Percentiles rank a stretch among this genome's conserved stretches.
phyloP scores from a whole-genome alignment of 2,888 invertebrate genomes.

The Litoditis marina region DNA sequence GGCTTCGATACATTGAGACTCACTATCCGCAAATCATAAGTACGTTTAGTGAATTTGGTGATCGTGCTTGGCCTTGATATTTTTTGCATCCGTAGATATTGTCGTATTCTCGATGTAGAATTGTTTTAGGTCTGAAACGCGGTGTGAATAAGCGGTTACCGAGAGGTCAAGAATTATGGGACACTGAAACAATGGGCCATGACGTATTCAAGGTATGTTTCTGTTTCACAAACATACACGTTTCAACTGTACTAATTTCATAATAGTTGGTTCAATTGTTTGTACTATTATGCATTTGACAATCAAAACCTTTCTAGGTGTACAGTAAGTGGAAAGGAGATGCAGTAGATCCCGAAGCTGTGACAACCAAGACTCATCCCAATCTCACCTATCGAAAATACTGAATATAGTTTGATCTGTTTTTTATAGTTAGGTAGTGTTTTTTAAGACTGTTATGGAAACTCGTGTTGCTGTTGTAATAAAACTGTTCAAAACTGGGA shows the following conservation, averaged over 20 bases:
- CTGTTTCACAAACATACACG: too few relatives aligned
- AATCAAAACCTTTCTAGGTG: constrained; percentile 22
- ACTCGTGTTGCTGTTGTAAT: too few relatives aligned
- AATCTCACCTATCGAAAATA: constrained; percentile 49
- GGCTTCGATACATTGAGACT: too few relatives aligned
- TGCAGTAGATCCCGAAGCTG: constrained; percentile 34
- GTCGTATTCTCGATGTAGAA: too few relatives aligned
- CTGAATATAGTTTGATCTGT: too few relatives aligned
- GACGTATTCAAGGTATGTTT: constrained; percentile 51
- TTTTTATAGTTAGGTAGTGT: background rate
- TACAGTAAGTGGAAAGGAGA: constrained; percentile 59
- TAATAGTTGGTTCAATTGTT: background rate
- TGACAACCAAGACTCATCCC: constrained; percentile 49
- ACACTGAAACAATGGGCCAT: constrained; percentile 60
- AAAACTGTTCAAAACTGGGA: too few relatives aligned
- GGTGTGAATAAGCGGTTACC: constrained; percentile 53
- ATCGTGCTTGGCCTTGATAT: too few relatives aligned
- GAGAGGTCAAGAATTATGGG: constrained; percentile 57
- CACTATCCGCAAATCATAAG: too few relatives aligned
- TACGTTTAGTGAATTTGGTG: too few relatives aligned
- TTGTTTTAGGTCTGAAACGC: constrained; percentile 25
- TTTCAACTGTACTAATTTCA: background rate
- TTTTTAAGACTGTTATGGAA: too few relatives aligned
- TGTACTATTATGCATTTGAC: background rate
- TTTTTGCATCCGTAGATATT: too few relatives aligned